Percentiles rank a stretch among this genome's conserved stretches.
These are phyloP conservation scores for Anoncus sp. DNA, from an alignment of 2,888 invertebrate species.

Conservation along the genomic window DNA sequence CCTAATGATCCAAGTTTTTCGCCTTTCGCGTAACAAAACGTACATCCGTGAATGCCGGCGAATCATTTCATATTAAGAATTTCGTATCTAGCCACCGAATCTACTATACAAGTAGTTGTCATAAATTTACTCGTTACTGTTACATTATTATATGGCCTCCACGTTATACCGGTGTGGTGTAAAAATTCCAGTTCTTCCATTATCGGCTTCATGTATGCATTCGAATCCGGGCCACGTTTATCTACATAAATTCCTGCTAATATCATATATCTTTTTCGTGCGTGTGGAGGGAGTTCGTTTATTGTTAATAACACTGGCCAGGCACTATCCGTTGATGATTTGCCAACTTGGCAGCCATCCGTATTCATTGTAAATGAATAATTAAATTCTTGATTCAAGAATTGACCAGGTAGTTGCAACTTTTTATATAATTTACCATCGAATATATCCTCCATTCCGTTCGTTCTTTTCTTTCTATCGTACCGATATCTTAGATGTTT, in stretches of 20 bases:
- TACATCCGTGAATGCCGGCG: constrained; percentile 18
- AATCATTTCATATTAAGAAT: constrained; percentile 31
- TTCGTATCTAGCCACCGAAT: constrained; percentile 32
- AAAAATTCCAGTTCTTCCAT: constrained; percentile 34
- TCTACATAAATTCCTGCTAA: constrained; percentile 59
- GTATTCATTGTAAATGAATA: constrained; percentile 25
- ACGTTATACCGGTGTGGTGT: constrained; percentile 44
- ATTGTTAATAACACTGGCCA: constrained; percentile 53
- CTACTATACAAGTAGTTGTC: constrained; percentile 29
- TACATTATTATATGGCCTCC: constrained; percentile 29
- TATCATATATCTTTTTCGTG: constrained; percentile 55
- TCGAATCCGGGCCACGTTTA: constrained; percentile 30
- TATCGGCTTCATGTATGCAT: constrained; percentile 40
- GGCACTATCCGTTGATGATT: constrained; percentile 57
- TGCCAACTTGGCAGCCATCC: constrained; percentile 41
- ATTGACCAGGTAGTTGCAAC: constrained; percentile 16
- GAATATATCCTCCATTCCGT: constrained; percentile 29
- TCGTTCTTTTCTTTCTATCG: constrained; percentile 31
- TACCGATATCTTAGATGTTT: constrained; percentile 34
- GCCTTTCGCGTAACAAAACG: constrained; percentile 38
- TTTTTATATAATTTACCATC: constrained; percentile 24
- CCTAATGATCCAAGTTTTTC: constrained; percentile 11
- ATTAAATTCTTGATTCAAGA: constrained; percentile 29
- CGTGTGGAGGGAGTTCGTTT: constrained; percentile 58
- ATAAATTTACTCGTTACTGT: constrained; percentile 30